Base-by-base conservation (phyloP, 2,888 invertebrate genomes). In the Eretmocerus hayati region DNA sequence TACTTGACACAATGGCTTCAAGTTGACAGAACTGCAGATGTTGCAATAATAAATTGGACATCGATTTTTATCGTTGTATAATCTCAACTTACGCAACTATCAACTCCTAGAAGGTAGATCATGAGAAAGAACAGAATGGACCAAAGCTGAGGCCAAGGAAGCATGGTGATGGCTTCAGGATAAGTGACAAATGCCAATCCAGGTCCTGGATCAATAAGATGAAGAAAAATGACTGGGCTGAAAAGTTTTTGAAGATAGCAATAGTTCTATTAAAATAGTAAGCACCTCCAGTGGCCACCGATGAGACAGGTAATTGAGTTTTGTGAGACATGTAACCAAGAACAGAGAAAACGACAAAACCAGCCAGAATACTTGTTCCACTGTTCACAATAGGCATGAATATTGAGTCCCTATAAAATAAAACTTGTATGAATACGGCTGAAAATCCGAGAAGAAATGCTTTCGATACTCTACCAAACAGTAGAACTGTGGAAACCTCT, bases 71-170 rank as follows among this genome's bases (percentile, higher is more conserved):
- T 26, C 11, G 26, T 26, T 26, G 11, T 6, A 26, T 26, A 9
- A 26, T 26, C 11, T 26, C 26, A 26, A 70, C 79, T 73, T 70
- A 87, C 88, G 77, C 85, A 84, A 65, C 81, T 81, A 64, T 88
- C 87, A 58, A 89, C 76, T 20, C 88, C 89, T 36, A 89, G 74
- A 55, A 89, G 78, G 65, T 87, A 87, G n/a, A 89, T 73, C 89
- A 89, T 89, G 1, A 81, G 64, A 67, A 88, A 89, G 67, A 89
- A 89, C 4, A 84, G 72, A 0, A 85, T 64, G 0, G 87, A 83
- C 87, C 87, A 88, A 16, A 88, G 67, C 53, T 87, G 86, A 0
- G 87, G 81, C 50, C 81, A 75, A 0, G 87, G 87, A 69, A 88
- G 73, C 79, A 85, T 79, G 3, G 82, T 73, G 19, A 87, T 82